These are phyloP conservation scores for Drosophila leonis DNA, from an alignment of 2,888 invertebrate genomes.

Conservation along the genomic window DNA sequence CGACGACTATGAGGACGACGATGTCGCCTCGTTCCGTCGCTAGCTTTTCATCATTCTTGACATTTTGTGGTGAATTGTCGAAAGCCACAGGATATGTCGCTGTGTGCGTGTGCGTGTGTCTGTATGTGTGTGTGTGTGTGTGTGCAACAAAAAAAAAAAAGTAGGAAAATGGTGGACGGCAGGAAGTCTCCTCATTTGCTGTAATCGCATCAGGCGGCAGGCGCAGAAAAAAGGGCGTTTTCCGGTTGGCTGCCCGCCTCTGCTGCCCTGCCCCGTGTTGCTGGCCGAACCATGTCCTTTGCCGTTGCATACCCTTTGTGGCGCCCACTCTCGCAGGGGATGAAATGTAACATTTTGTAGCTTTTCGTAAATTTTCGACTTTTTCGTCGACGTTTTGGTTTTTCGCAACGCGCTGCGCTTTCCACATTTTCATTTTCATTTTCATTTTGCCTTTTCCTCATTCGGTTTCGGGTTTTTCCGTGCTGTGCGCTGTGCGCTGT, in stretches of 20 bases:
- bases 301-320: conserved; percentile 1
- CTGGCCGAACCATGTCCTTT: conserved; percentile 12
- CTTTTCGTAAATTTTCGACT: conserved; percentile 82
- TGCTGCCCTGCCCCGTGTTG: conserved; percentile 20
- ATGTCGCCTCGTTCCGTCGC: conserved; percentile 48
- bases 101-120: conserved; percentile 51
- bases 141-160: conserved; percentile 29
- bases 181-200: conserved; percentile 82
- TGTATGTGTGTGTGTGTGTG: conserved; percentile 32
- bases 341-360: conserved; percentile 82
- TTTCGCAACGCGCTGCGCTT: conserved; percentile 48
- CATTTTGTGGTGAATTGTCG: conserved; percentile 86
- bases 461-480: conserved; percentile 41
- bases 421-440: conserved; percentile 54
- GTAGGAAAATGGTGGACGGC: conserved; percentile 76
- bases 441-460: conserved; percentile 33
- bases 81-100: conserved; percentile 83
- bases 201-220: conserved; percentile 74
- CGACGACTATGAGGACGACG: conserved; percentile 20
- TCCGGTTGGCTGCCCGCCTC: conserved; percentile 82
- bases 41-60: conserved; percentile 85
- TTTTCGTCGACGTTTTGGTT: conserved; percentile 76
- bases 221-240: conserved; percentile 83
- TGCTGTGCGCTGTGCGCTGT: conserved; percentile 15
- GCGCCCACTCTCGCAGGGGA: conserved; percentile 65